These are phyloP conservation scores for Falcunculus frontatus DNA, from an alignment of 2,113 vertebrate species.

Conservation along the genomic window DNA sequence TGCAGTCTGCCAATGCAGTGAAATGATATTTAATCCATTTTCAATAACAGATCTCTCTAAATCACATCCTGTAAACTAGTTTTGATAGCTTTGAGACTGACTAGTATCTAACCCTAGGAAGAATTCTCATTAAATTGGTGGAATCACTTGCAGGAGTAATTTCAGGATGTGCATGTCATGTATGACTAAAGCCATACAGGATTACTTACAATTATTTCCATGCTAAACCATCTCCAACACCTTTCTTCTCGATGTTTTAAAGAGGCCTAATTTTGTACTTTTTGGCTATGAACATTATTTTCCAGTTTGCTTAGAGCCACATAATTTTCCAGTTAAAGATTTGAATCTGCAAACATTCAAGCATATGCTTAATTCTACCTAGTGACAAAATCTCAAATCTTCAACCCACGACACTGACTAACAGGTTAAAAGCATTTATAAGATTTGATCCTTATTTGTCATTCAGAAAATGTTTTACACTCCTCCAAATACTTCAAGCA, in stretches of 20 bases:
- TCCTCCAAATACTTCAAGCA: conserved; percentile 58
- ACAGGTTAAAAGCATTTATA: background rate
- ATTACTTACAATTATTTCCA: background rate
- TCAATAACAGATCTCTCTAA: background rate
- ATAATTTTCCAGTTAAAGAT: background rate
- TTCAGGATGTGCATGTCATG: background rate
- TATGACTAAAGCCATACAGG: background rate
- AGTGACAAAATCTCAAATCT: background rate
- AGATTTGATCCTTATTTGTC: background rate
- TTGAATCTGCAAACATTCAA: background rate
- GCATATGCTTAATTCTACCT: background rate
- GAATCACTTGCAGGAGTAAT: background rate
- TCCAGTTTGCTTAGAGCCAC: background rate
- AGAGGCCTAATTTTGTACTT: background rate
- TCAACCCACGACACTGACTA: background rate
- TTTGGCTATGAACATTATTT: background rate
- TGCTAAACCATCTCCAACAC: background rate
- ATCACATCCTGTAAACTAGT: background rate
- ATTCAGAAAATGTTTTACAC: background rate
- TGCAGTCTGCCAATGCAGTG: background rate
- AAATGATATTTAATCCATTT: background rate
- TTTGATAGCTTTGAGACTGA: background rate
- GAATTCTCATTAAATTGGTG: background rate
- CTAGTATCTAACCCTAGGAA: background rate
- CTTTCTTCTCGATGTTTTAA: background rate